Conservation (phyloP, 1,140 invertebrate species). For the Trissolcus basalis region DNA sequence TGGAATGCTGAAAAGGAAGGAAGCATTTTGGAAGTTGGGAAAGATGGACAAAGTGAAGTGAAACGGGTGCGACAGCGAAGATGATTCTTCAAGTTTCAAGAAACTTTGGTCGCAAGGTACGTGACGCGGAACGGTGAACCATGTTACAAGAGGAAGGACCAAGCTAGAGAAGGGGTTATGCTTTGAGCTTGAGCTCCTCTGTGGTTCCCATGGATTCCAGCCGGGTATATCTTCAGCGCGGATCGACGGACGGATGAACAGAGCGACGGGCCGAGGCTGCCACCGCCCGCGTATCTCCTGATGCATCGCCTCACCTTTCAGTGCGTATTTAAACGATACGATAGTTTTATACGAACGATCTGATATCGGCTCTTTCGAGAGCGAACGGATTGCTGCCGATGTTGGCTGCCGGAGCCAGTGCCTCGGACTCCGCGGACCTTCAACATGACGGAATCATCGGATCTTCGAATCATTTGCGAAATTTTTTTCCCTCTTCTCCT, state of each 20-base stretch:
- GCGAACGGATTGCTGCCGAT: slow-evolving; percentile 64
- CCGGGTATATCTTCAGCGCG: slow-evolving; percentile 74
- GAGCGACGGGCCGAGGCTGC: slow-evolving; percentile 65
- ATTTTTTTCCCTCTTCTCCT: slow-evolving; percentile 51
- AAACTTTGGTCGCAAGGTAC: slow-evolving; percentile 33
- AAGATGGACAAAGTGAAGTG: not conserved
- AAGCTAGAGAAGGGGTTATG: slow-evolving; percentile 67
- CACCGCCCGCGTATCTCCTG: slow-evolving; percentile 75
- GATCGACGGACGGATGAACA: slow-evolving; percentile 72
- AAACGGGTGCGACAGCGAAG: slow-evolving; percentile 14
- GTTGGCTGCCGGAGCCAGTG: slow-evolving; percentile 42
- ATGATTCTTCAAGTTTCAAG: slow-evolving; percentile 38
- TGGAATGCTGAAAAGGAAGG: slow-evolving; percentile 16
- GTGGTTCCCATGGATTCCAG: slow-evolving; percentile 77
- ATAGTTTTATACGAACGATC: slow-evolving; percentile 77
- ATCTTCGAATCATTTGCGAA: slow-evolving; percentile 66
- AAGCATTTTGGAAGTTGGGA: slow-evolving; percentile 12
- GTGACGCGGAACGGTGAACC: slow-evolving; percentile 33
- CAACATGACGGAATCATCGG: slow-evolving; percentile 71
- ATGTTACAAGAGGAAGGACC: slow-evolving; percentile 37
- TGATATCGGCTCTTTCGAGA: slow-evolving; percentile 73
- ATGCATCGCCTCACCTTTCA: slow-evolving; percentile 78
- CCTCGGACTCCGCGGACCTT: slow-evolving; percentile 56
- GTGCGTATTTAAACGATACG: slow-evolving; percentile 78
- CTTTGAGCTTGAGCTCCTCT: slow-evolving; percentile 70